Conservation (phyloP, 2,888 invertebrate genomes). For the Xanthostigma xanthostigma region DNA sequence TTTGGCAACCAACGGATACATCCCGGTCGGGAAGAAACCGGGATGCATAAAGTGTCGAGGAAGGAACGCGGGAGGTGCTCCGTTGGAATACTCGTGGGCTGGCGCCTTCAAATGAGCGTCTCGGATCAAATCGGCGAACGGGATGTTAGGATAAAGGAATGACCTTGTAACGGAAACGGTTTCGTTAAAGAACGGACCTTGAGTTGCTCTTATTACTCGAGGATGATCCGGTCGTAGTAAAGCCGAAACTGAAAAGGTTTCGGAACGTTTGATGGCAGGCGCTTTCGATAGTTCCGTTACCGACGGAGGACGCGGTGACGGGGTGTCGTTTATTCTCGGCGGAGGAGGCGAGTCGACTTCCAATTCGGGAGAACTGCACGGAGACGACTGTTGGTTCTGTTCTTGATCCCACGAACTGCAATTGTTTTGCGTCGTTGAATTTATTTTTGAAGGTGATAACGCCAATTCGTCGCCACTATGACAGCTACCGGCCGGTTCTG, state of each 20-base stretch:
- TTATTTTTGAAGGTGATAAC: conserved; percentile 29
- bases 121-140: conserved; percentile 45
- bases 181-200: conserved; percentile 30
- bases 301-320: conserved; percentile 34
- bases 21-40: conserved; percentile 37
- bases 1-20: conserved; percentile 31
- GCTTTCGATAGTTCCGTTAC: conserved; percentile 26
- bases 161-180: conserved; percentile 39
- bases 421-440: conserved; percentile 13
- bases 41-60: conserved; percentile 33
- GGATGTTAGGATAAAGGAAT: conserved; percentile 43
- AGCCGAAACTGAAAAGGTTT: conserved; percentile 73
- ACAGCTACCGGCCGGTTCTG: conserved; percentile 36
- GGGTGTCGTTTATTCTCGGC: conserved; percentile 31
- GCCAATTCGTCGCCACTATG: conserved; percentile 36
- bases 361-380: conserved; percentile 49
- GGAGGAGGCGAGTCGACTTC: conserved; percentile 64
- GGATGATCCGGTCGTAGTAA: conserved; percentile 66
- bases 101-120: conserved; percentile 32
- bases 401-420: conserved; percentile 20
- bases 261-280: conserved; percentile 50
- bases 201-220: conserved; percentile 14
- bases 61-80: conserved; percentile 20
- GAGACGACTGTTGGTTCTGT: conserved; percentile 20
- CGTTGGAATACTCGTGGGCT: conserved; percentile 23